Evolutionary conservation across 2,113 vertebrate species (phyloP), one percentile per base, ranked within the genome.

Genomic region (Thamnaconus septentrionalis): DNA sequence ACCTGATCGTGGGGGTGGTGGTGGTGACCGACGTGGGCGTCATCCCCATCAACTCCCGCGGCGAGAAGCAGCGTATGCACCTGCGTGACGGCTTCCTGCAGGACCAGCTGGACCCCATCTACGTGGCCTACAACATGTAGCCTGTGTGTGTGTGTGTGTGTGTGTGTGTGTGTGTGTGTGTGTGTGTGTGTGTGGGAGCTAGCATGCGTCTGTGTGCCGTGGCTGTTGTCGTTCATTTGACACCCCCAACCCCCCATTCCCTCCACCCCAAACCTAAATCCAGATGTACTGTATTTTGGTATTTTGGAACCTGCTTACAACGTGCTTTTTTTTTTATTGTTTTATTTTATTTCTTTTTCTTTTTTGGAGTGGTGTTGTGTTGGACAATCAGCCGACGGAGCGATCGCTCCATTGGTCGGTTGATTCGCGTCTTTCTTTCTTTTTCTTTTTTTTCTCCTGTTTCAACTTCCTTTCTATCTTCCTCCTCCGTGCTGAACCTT

Each of bases 111-210:
- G 97, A 99, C 84, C 97, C 96, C 88, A 99, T 99, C 91, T 99
- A 99, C 56, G 97, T 99, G 93, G 97, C 97, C 90, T 99, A 99
- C 93, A 99, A 99, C 92, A 99, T 99, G 97, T 99, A 98, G 94
- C 91, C 85, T 86, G 82, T 9, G 69, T n/a, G 61, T 43, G 59
- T 46, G 64, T 4, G 69, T 11, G 73, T 11, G 57, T 58, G 66
- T 47, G 40, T 4, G 66, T 7, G 78, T 54, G 79, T 51, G 70
- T 64, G 71, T 61, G 76, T 59, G 63, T 53, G 76, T 11, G 64
- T n/a, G 57, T n/a, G 55, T 41, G 66, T 7, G 56, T 7, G 6
- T 46, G 69, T 41, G 80, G 44, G 80, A 73, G 79, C 8, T 59
- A 78, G 80, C 84, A 85, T 88, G 86, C 69, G 67, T 74, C 18